These are phyloP conservation scores for Macrosoma leucophasiata DNA, from an alignment of 2,888 invertebrate genomes.

Conservation along the genomic window DNA sequence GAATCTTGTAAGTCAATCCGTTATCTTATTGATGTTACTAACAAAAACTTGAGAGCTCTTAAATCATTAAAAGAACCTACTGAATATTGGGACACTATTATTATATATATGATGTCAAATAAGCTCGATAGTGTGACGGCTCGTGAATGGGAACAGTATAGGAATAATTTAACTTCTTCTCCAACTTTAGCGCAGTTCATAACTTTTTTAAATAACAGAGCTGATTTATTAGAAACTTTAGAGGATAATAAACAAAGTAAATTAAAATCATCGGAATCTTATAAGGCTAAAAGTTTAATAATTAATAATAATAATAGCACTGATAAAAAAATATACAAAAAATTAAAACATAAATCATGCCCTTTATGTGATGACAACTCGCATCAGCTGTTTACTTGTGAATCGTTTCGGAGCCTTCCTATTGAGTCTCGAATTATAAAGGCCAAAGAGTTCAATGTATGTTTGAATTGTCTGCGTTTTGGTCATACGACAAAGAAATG, in stretches of 20 bases:
- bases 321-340: not conserved
- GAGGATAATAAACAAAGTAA: not conserved
- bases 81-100: conserved; percentile 7
- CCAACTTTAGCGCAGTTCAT: conserved; percentile 3
- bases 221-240: conserved; percentile 3
- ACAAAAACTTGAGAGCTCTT: conserved; percentile 16
- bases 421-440: conserved; percentile 4
- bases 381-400: conserved; percentile 12
- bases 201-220: conserved; percentile 10
- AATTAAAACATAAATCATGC: not conserved
- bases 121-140: conserved; percentile 2
- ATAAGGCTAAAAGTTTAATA: conserved; percentile 3
- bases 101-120: conserved; percentile 2
- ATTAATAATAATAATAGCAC: not conserved
- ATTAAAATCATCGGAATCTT: not conserved
- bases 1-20: conserved; percentile 5
- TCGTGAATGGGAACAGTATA: conserved; percentile 8
- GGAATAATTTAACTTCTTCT: conserved; percentile 6
- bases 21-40: conserved; percentile 1
- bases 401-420: conserved; percentile 5
- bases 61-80: conserved; percentile 9
- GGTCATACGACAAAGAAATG: conserved; percentile 6
- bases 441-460: conserved; percentile 9
- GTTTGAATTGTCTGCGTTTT: conserved; percentile 13
- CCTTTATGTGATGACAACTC: conserved; percentile 8